Percentiles rank a stretch among this genome's conserved stretches.
Evolutionary conservation across 37 sponge, comb jelly and placozoan species (phyloP).

Genomic region (Bolinopsis microptera): DNA sequence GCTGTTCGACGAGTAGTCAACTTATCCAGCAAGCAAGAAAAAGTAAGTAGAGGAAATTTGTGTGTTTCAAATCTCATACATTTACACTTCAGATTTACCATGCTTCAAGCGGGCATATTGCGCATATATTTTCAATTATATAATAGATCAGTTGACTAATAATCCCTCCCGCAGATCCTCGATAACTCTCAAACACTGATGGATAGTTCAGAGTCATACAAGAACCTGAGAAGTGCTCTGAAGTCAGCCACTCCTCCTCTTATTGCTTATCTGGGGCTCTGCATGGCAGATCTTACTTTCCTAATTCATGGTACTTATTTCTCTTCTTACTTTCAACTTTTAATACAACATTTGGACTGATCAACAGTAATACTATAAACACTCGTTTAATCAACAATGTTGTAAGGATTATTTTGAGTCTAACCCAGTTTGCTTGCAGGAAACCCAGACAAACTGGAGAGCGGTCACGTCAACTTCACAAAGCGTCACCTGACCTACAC

Average conservation of each 20-base stretch:
- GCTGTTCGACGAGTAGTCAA: slow-evolving; percentile 38
- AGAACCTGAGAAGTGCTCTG: slow-evolving; percentile 26
- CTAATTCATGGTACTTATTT: slow-evolving; percentile 45
- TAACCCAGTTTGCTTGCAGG: not conserved
- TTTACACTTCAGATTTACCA: no score
- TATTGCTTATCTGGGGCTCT: slow-evolving; percentile 36
- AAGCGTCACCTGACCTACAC: slow-evolving; percentile 62
- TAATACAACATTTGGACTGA: no score
- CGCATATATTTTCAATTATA: no score
- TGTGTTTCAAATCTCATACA: not conserved
- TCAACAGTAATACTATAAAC: no score
- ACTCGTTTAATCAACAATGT: no score
- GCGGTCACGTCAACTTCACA: slow-evolving; percentile 56
- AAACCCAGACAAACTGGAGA: slow-evolving; percentile 61
- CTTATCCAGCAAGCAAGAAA: slow-evolving; percentile 54
- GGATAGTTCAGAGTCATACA: slow-evolving; percentile 62
- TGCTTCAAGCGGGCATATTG: no score
- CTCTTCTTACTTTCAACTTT: no score
- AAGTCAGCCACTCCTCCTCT: slow-evolving; percentile 60
- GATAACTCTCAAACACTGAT: slow-evolving; percentile 36
- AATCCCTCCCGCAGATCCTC: not conserved
- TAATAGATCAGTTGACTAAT: not conserved
- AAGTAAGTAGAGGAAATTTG: slow-evolving; percentile 5
- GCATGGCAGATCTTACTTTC: slow-evolving; percentile 56
- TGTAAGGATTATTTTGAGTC: no score